Evolutionary conservation across 2,888 invertebrate genomes (phyloP).

Genomic region (Orgyia antiqua): DNA sequence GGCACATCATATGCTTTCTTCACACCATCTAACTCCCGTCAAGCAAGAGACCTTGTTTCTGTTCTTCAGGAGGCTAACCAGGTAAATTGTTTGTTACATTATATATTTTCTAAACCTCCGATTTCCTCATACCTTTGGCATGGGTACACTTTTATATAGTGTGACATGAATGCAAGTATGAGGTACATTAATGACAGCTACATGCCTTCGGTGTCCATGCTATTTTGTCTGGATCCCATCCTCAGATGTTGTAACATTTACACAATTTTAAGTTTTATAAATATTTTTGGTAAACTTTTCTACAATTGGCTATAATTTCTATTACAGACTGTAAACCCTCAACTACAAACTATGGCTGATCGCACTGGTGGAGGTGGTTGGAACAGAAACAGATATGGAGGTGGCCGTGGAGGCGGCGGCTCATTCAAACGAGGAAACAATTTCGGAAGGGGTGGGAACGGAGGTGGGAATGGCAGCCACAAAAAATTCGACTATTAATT

Average conservation of each 20-base stretch:
- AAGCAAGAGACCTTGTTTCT: constrained; percentile 92
- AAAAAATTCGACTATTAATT: constrained; percentile 67
- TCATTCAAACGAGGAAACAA: constrained; percentile 69
- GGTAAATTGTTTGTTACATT: constrained; percentile 49
- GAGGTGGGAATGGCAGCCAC: constrained; percentile 47
- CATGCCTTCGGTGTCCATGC: constrained; percentile 90
- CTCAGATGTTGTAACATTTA: constrained; percentile 81
- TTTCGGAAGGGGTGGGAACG: constrained; percentile 61
- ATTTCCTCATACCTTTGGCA: constrained; percentile 85
- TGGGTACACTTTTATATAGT: constrained; percentile 81
- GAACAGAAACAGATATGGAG: constrained; percentile 73
- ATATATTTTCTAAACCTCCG: background rate
- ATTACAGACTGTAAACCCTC: constrained; percentile 87
- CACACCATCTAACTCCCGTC: constrained; percentile 91
- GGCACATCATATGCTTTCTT: constrained; percentile 98
- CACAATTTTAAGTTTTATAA: too few species aligned
- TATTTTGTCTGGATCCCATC: constrained; percentile 85
- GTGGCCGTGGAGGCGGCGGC: constrained; percentile 68
- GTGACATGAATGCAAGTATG: constrained; percentile 87
- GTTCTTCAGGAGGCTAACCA: constrained; percentile 95
- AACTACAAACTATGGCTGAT: constrained; percentile 87
- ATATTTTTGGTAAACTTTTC: too few species aligned
- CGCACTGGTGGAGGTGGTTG: constrained; percentile 80
- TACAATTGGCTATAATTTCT: constrained; percentile 6
- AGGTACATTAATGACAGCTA: constrained; percentile 82